These are phyloP conservation scores for Sebastes variabilis DNA, from an alignment of 2,797 vertebrate genomes.

Conservation along the genomic window DNA sequence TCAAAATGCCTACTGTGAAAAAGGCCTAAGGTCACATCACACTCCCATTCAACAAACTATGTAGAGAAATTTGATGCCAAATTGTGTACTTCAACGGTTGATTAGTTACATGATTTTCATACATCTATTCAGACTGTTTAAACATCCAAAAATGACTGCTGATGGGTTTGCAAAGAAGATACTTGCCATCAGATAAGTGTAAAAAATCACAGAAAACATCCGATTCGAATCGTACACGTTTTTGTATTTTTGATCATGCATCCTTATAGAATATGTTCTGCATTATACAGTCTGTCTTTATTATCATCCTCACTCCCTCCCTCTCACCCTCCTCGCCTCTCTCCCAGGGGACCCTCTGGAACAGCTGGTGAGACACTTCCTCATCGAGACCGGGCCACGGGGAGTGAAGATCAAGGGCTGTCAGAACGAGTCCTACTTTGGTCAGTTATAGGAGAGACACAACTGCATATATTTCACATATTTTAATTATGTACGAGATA, in stretches of 20 bases:
- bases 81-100: neutral
- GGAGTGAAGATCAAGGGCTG: conserved; percentile 96
- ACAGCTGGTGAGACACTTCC: conserved; percentile 93
- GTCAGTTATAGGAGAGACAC: conserved; percentile 73
- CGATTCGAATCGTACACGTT: neutral
- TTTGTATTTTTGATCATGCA: neutral
- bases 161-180: neutral
- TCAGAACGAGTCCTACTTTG: conserved; percentile 92
- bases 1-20: neutral
- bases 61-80: neutral
- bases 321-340: conserved; percentile 44
- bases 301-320: neutral
- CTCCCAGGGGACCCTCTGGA: conserved; percentile 85
- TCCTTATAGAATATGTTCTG: neutral
- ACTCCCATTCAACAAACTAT: neutral
- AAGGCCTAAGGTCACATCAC: neutral
- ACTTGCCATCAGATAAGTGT: neutral
- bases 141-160: neutral
- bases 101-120: neutral
- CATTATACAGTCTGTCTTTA: conserved; percentile 3
- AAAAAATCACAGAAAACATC: neutral
- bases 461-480: conserved; percentile 12
- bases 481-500: neutral
- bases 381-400: conserved; percentile 91
- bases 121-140: neutral